These are phyloP conservation scores for Emberiza fucata DNA, from an alignment of 2,113 vertebrate species.

Conservation along the genomic window DNA sequence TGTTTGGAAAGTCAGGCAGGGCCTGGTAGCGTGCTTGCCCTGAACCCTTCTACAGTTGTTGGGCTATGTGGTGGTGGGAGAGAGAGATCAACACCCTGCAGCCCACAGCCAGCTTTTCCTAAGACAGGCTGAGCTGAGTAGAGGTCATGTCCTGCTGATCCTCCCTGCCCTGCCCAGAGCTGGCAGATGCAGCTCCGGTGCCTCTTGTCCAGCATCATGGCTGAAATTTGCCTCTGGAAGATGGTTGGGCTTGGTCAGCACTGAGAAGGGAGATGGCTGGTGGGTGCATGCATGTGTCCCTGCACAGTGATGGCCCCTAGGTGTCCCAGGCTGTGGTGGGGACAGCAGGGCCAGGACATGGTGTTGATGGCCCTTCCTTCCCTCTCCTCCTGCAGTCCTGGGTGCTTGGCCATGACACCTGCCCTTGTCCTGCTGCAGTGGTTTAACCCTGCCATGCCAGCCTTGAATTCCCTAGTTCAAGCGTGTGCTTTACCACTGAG, in stretches of 20 bases:
- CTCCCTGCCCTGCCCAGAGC: neutral
- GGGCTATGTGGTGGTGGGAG: neutral
- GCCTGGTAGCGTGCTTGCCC: neutral
- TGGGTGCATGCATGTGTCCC: neutral
- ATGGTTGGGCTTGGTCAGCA: fast-evolving
- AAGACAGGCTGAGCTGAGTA: neutral
- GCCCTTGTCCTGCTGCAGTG: neutral
- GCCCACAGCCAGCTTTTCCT: neutral
- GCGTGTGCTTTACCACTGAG: neutral
- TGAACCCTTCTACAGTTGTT: fast-evolving
- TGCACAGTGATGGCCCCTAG: neutral
- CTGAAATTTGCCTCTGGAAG: neutral
- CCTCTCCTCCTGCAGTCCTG: fast-evolving
- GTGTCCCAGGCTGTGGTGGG: neutral
- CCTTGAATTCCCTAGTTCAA: neutral
- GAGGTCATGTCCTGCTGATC: neutral
- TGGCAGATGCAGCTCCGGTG: neutral
- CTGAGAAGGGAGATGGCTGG: neutral
- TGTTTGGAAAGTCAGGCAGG: neutral
- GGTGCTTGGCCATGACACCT: neutral
- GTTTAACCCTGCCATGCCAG: neutral
- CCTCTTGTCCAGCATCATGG: neutral
- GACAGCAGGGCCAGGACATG: fast-evolving
- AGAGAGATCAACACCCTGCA: neutral
- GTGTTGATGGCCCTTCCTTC: neutral